phyloP scores from a whole-genome alignment of 1,140 invertebrate genomes.

The Camponotus floridanus region DNA sequence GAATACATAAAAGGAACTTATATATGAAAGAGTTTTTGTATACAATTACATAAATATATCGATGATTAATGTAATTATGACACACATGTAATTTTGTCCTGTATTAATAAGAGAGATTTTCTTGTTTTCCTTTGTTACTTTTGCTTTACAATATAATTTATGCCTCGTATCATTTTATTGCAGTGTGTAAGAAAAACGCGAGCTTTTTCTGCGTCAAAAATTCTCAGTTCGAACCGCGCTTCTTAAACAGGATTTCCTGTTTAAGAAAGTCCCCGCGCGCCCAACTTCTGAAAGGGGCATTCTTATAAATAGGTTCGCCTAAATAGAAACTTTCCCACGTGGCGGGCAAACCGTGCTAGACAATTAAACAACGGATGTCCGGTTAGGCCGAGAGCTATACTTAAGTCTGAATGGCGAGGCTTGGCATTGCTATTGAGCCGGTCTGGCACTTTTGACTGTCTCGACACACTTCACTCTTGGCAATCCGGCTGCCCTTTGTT shows the following conservation, averaged over 20 bases:
- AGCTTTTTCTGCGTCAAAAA: conserved; percentile 60
- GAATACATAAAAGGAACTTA: too few relatives aligned
- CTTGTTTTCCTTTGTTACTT: background rate
- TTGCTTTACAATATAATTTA: background rate
- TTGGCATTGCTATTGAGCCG: conserved; percentile 71
- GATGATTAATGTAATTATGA: background rate
- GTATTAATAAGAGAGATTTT: background rate
- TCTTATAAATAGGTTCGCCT: conserved; percentile 73
- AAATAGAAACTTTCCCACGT: conserved; percentile 80
- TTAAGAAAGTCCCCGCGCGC: conserved; percentile 68
- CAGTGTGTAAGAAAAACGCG: background rate
- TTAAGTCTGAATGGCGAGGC: conserved; percentile 74
- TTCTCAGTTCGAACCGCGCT: conserved; percentile 61
- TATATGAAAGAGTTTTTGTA: too few relatives aligned
- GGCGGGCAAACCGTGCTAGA: conserved; percentile 69
- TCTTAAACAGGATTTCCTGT: conserved; percentile 79
- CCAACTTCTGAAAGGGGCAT: conserved; percentile 63
- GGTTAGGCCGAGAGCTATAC: conserved; percentile 68
- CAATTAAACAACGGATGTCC: conserved; percentile 82
- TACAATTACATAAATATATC: background rate
- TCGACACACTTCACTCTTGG: conserved; percentile 38
- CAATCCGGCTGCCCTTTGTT: conserved; percentile 17
- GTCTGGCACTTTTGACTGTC: conserved; percentile 45
- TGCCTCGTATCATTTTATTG: background rate
- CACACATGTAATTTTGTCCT: background rate